Conservation (phyloP, 1,140 invertebrate species). For the Drosophila hydei region DNA sequence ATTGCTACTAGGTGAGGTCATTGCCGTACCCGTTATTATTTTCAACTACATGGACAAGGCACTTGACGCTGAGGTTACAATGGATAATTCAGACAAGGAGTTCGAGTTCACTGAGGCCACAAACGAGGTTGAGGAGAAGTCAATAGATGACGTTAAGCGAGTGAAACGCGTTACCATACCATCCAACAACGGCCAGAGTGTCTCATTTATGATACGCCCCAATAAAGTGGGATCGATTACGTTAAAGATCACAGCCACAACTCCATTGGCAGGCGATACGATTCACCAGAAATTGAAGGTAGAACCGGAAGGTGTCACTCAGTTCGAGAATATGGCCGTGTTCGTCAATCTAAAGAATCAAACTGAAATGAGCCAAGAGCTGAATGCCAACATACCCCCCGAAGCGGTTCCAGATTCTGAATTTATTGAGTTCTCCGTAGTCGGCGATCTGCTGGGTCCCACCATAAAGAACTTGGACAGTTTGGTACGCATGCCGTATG, state of each 20-base stretch:
- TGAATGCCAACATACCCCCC: constrained; percentile 89
- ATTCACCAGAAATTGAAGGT: constrained; percentile 89
- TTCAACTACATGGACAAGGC: constrained; percentile 86
- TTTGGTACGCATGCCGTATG: constrained; percentile 93
- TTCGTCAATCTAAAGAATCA: constrained; percentile 89
- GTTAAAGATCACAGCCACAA: constrained; percentile 90
- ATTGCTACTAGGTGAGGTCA: constrained; percentile 65
- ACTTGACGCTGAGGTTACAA: constrained; percentile 90
- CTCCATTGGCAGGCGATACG: constrained; percentile 89
- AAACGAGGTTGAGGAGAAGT: constrained; percentile 85
- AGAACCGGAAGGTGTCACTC: constrained; percentile 91
- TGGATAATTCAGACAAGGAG: constrained; percentile 91
- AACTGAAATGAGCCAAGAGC: constrained; percentile 84
- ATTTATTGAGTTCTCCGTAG: constrained; percentile 89
- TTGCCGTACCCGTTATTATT: constrained; percentile 75
- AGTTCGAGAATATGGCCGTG: constrained; percentile 90
- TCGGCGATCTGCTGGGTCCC: constrained; percentile 91
- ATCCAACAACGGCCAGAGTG: constrained; percentile 88
- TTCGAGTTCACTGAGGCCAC: constrained; percentile 90
- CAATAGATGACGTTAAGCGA: constrained; percentile 87
- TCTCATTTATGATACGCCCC: constrained; percentile 93
- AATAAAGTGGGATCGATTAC: constrained; percentile 89
- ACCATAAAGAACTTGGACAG: constrained; percentile 90
- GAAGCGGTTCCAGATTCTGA: constrained; percentile 89
- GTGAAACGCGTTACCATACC: constrained; percentile 88